A percentile compares a stretch with the other conserved stretches of the same genome.
Evolutionary conservation across 2,113 vertebrate species (phyloP).

Genomic region (Pyrgilauda ruficollis): DNA sequence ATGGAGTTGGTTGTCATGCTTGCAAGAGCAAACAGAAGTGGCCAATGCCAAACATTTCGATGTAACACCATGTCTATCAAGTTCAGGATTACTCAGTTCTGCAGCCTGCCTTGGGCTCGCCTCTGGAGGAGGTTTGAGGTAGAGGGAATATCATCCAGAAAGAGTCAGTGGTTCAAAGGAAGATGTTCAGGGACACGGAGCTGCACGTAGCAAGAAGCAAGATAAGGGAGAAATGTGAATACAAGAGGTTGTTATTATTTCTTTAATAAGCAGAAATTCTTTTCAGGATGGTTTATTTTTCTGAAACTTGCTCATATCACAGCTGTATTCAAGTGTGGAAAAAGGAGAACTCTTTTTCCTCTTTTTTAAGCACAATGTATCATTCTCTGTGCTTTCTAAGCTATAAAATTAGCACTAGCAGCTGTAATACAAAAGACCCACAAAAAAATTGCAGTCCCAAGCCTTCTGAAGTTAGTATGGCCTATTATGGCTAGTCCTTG

Average conservation of each 20-base stretch:
- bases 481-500: background rate
- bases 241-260: background rate
- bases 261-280: background rate
- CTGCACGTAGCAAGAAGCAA: background rate
- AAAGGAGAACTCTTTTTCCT: background rate
- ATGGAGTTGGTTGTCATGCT: background rate
- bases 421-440: background rate
- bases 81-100: background rate
- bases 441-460: background rate
- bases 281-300: background rate
- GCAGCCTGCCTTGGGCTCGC: background rate
- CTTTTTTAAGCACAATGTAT: background rate
- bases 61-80: background rate
- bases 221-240: background rate
- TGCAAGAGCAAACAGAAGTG: background rate
- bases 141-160: background rate
- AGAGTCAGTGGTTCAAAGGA: background rate
- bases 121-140: background rate
- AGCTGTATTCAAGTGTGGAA: background rate
- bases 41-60: background rate
- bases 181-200: background rate
- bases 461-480: background rate
- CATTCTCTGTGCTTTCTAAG: background rate
- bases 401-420: slow-evolving; percentile 21
- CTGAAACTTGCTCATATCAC: background rate